phyloP scores from a whole-genome alignment of 2,888 invertebrate genomes.

The Lacanobia oleracea region DNA sequence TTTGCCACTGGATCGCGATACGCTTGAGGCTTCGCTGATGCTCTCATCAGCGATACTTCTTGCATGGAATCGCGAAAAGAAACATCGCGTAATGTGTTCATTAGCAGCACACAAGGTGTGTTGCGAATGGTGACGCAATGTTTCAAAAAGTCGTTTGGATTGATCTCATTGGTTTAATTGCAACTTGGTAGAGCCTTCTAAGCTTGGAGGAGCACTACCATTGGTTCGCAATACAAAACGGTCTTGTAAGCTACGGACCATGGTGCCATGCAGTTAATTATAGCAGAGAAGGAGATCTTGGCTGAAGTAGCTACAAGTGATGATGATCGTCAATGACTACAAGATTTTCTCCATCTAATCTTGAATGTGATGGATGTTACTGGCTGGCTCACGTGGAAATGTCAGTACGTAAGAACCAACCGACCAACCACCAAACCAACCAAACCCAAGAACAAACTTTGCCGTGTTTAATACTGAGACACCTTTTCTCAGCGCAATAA shows the following conservation, averaged over 20 bases:
- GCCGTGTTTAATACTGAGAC: neutral
- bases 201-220: neutral
- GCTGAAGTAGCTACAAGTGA: slow-evolving; percentile 17
- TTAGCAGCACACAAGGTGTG: neutral
- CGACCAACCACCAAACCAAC: no score
- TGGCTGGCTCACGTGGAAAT: neutral
- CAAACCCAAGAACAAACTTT: neutral
- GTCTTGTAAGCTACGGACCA: slow-evolving; percentile 26
- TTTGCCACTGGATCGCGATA: no score
- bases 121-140: neutral
- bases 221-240: neutral
- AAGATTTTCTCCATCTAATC: neutral
- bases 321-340: slow-evolving; percentile 15
- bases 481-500: neutral
- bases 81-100: no score
- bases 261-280: slow-evolving; percentile 38
- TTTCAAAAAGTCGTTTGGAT: slow-evolving; percentile 15
- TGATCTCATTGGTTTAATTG: neutral
- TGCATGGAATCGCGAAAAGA: no score
- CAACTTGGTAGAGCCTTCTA: neutral
- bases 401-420: neutral
- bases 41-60: neutral
- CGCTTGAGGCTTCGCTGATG: no score
- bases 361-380: slow-evolving; percentile 4
- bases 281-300: slow-evolving; percentile 43